phyloP scores from a whole-genome alignment of 1,140 invertebrate species.

The Diabrotica virgifera region DNA sequence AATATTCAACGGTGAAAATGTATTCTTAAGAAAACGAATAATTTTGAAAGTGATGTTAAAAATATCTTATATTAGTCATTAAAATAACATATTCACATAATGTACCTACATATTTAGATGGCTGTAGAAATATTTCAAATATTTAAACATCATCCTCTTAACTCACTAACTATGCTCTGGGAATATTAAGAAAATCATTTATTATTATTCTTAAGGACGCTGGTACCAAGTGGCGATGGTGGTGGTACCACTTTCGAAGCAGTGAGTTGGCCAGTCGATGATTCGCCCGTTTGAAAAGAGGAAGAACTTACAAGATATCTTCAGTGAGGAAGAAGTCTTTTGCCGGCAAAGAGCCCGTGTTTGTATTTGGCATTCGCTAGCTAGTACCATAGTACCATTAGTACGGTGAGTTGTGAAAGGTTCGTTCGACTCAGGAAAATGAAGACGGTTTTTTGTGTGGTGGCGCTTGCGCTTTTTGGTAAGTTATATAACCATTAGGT shows the following conservation, averaged over 20 bases:
- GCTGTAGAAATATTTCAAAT: no score
- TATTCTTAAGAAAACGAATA: no score
- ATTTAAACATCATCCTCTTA: no score
- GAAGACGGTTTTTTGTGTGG: constrained; percentile 23
- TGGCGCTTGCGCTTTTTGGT: constrained; percentile 18
- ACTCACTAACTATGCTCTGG: no score
- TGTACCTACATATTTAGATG: no score
- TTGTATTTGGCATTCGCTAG: neutral
- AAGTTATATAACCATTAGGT: neutral
- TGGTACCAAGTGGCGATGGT: neutral
- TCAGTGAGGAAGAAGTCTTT: constrained; percentile 6
- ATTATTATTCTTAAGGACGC: no score
- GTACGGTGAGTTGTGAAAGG: neutral
- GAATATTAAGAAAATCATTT: no score
- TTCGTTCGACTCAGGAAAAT: constrained; percentile 6
- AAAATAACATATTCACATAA: no score
- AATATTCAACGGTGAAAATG: no score
- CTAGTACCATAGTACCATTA: no score
- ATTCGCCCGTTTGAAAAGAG: constrained; percentile 8
- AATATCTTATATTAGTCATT: no score
- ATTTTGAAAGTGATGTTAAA: no score
- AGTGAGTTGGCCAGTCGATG: neutral
- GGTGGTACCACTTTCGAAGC: constrained; percentile 3
- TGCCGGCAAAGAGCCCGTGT: neutral
- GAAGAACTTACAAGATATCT: constrained; percentile 3